A percentile compares a stretch with the other conserved stretches of the same genome.
phyloP scores from a whole-genome alignment of 2,888 invertebrate genomes.

The Leptinotarsa rubiginosa region DNA sequence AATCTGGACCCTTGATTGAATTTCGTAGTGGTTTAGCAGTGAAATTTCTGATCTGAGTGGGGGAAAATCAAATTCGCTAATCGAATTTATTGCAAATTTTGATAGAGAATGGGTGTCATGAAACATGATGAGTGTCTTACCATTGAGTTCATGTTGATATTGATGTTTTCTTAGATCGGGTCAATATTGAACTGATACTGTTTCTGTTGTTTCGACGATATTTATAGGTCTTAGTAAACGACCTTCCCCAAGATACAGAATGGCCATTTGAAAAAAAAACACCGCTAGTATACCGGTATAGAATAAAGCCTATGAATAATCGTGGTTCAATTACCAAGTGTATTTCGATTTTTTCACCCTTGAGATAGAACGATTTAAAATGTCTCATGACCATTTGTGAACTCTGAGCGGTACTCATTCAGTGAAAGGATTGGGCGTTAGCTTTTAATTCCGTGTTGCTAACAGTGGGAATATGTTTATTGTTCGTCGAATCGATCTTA shows the following conservation, averaged over 20 bases:
- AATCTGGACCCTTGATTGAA: too few species aligned
- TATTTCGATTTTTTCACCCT: conserved; percentile 14
- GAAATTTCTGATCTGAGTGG: too few species aligned
- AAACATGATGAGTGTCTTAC: background rate
- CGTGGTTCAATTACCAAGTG: conserved; percentile 6
- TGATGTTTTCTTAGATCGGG: conserved; percentile 1
- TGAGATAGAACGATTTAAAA: conserved; percentile 2
- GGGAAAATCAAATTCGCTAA: too few species aligned
- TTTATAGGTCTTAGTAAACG: background rate
- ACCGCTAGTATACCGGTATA: background rate
- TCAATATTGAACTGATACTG: background rate
- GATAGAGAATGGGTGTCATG: too few species aligned
- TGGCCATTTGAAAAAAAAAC: background rate
- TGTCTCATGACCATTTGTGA: conserved; percentile 7
- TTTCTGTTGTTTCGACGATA: background rate
- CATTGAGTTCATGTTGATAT: conserved; percentile 8
- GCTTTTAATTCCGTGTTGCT: background rate
- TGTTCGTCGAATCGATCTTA: background rate
- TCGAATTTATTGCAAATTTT: too few species aligned
- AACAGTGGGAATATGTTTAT: background rate
- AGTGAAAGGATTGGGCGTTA: conserved; percentile 13
- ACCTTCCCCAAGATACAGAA: conserved; percentile 7
- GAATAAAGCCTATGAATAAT: background rate
- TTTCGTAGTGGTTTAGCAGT: too few species aligned
- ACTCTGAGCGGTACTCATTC: background rate